Evolutionary conservation across 1,140 invertebrate species (phyloP).

Genomic region (Zaprionus inermis): DNA sequence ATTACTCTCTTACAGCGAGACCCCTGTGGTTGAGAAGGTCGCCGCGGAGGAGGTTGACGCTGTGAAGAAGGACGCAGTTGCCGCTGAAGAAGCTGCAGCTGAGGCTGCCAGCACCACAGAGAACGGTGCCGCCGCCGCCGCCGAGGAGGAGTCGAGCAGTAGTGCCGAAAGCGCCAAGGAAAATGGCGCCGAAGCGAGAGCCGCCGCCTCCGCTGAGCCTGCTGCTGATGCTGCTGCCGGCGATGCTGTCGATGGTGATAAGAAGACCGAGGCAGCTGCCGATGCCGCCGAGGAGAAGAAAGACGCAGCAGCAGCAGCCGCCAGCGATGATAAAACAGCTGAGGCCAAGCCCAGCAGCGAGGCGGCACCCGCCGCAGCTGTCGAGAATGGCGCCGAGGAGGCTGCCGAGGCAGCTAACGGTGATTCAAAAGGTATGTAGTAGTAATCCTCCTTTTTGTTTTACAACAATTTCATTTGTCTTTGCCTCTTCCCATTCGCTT

Average conservation of each 20-base stretch:
- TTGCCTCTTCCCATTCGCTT: neutral
- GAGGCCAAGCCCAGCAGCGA: conserved; percentile 69
- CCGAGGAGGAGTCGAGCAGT: conserved; percentile 63
- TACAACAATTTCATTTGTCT: neutral
- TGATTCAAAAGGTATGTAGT: conserved; percentile 77
- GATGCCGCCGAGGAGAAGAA: conserved; percentile 42
- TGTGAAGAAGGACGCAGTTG: conserved; percentile 73
- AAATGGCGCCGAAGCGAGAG: conserved; percentile 33
- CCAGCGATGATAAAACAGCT: conserved; percentile 59
- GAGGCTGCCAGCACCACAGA: conserved; percentile 70
- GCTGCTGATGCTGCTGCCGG: conserved; percentile 28
- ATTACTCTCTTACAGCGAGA: conserved; percentile 59
- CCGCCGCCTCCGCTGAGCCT: conserved; percentile 34
- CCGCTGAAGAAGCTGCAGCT: conserved; percentile 57
- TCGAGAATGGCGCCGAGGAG: conserved; percentile 65
- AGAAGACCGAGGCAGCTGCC: conserved; percentile 51
- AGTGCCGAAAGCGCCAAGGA: conserved; percentile 57
- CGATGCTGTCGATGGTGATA: conserved; percentile 51
- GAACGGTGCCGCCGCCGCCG: conserved; percentile 60
- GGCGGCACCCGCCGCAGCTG: conserved; percentile 55
- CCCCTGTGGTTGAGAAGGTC: conserved; percentile 82
- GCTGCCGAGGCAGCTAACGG: conserved; percentile 72
- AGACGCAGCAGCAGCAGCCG: conserved; percentile 2
- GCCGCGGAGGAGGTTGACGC: conserved; percentile 79
- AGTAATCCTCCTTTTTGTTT: neutral